These are phyloP conservation scores for Furnarius figulus DNA, from an alignment of 2,113 vertebrate species.

Conservation along the genomic window DNA sequence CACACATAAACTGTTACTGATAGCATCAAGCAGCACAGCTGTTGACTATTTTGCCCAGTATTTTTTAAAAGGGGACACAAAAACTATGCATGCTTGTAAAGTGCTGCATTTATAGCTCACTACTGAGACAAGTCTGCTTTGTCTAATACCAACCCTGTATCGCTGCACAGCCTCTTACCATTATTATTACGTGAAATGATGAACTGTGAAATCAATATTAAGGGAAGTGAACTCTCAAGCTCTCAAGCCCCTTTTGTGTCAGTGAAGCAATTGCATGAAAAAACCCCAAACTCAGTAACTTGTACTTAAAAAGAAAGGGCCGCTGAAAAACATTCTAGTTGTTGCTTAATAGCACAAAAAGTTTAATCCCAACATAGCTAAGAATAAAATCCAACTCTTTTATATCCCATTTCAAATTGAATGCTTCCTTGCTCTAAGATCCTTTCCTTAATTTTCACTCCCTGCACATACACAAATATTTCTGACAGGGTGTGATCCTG, in stretches of 20 bases:
- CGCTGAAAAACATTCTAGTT: background rate
- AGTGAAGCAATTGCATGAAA: background rate
- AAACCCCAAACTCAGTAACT: background rate
- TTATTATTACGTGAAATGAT: background rate
- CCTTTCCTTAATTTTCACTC: background rate
- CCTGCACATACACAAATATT: background rate
- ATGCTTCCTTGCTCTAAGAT: background rate
- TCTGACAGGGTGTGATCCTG: background rate
- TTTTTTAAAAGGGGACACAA: background rate
- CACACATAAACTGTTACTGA: background rate
- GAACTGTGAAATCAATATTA: accelerated
- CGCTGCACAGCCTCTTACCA: background rate
- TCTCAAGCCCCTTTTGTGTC: background rate
- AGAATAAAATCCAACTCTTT: background rate
- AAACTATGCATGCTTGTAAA: background rate
- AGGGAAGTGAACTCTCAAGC: background rate
- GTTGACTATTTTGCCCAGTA: background rate
- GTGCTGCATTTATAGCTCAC: background rate
- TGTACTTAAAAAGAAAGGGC: background rate
- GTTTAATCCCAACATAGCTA: background rate
- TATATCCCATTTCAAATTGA: background rate
- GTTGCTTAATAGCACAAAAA: background rate
- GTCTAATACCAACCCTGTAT: background rate
- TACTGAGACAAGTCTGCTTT: background rate
- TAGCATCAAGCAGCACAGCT: background rate